These are phyloP conservation scores for Chloropsis hardwickii DNA, from an alignment of 2,113 vertebrate species.

Conservation along the genomic window DNA sequence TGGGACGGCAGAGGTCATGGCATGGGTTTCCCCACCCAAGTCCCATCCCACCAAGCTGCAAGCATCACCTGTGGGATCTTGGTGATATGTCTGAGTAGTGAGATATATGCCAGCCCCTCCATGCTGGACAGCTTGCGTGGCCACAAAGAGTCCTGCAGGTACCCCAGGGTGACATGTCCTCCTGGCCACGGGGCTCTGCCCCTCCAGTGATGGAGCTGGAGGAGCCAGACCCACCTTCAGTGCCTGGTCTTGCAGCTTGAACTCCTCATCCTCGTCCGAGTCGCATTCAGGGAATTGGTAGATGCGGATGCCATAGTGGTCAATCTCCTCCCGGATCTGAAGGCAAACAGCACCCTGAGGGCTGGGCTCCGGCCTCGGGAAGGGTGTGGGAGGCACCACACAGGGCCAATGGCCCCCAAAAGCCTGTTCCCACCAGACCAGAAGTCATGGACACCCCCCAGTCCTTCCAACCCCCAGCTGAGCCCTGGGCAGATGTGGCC, in stretches of 20 bases:
- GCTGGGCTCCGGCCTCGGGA: not conserved
- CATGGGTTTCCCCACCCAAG: not conserved
- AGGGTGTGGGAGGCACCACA: not conserved
- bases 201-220: not conserved
- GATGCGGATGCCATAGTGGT: conserved; percentile 90
- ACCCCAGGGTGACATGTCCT: rapidly evolving
- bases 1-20: not conserved
- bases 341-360: not conserved
- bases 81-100: not conserved
- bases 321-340: conserved; percentile 93
- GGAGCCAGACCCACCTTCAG: conserved; percentile 82
- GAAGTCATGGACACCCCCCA: not conserved
- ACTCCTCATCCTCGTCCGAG: conserved; percentile 96
- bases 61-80: not conserved
- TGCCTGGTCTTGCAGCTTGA: conserved; percentile 92
- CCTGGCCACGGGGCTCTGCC: rapidly evolving
- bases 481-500: not conserved
- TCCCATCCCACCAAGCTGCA: not conserved
- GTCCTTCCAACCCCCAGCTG: not conserved
- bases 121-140: rapidly evolving
- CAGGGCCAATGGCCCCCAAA: not conserved
- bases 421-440: not conserved
- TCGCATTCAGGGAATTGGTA: conserved; percentile 98
- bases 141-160: not conserved
- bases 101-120: not conserved